phyloP scores from a whole-genome alignment of 2,888 invertebrate species.

The Hydraecia micacea region DNA sequence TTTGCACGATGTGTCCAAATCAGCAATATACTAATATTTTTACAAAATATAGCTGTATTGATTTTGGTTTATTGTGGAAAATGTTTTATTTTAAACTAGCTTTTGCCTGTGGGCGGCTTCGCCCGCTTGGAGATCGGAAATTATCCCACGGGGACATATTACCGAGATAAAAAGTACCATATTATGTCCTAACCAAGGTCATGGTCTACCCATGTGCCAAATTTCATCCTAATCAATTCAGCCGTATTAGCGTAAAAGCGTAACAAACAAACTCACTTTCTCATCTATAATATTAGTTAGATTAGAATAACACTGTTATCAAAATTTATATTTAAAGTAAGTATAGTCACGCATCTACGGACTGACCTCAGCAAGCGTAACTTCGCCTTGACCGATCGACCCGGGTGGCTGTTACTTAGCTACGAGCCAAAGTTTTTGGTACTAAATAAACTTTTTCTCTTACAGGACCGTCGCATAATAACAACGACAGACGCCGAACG shows the following conservation, averaged over 20 bases:
- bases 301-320: neutral
- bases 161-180: too few species aligned
- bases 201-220: too few species aligned
- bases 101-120: too few species aligned
- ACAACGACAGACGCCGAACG: conserved; percentile 97
- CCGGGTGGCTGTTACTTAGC: neutral
- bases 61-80: neutral
- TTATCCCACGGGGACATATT: too few species aligned
- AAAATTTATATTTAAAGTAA: neutral
- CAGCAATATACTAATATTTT: neutral
- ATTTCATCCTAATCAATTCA: too few species aligned
- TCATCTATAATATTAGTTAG: too few species aligned
- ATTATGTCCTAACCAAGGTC: too few species aligned
- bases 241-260: too few species aligned
- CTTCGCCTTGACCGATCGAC: neutral
- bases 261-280: too few species aligned
- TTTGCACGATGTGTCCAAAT: neutral
- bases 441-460: neutral
- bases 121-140: too few species aligned
- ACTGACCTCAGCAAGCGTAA: neutral
- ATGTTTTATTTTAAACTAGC: neutral
- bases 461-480: conserved; percentile 95
- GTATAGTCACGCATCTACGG: neutral
- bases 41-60: neutral
- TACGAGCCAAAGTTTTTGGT: neutral